Base-by-base conservation (phyloP, 2,113 vertebrate species). In the Dipodomys stephensi region DNA sequence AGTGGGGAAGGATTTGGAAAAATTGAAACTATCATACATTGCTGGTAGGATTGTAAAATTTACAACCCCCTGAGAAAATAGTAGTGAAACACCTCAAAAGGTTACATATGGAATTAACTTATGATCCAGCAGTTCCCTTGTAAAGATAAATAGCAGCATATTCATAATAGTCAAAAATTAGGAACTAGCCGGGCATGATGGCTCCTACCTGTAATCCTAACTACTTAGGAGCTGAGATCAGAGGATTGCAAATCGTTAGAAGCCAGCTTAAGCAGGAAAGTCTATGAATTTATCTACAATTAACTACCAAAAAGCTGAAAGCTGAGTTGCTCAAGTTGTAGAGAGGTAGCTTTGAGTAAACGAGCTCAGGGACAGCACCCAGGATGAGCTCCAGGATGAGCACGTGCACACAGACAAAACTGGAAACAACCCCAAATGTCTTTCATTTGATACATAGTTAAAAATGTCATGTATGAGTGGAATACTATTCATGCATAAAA, bases 91-190 rank as follows among this genome's bases (percentile, higher is more conserved):
- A 92, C 23, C 30, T 87, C 30, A 39, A 60, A 23, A 89, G 22
- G 44, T 82, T 83, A 57, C 64, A 76, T 68, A 71, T 53, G 73
- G 12, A 92, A 53, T 92, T 83, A 73, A 28, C 53, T 2, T 44
- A 35, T 80, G 68, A 80, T 28, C 49, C 39, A 64, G 57, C 39
- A 79, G 0, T 91, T 84, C 73, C 25, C 19, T 18, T 87, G 19
- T 28, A 86, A 53, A 4, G 13, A 73, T 78, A 25, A 32, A 39
- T 19, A 79, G 7, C 57, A 30, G 49, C 39, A 57, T 93, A 22
- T 90, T 92, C 28, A 44, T 68, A 87, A 77, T 53, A 87, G 19
- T 53, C 32, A 69, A 35, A 80, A 85, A 83, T 67, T 39, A 39
- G 39, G 39, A 27, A 11, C 65, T 7, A 67, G 6, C 65, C 25